Evolutionary conservation across 1,140 invertebrate species (phyloP), one percentile per base, ranked within the genome.

Genomic region (Babylonia areolata): DNA sequence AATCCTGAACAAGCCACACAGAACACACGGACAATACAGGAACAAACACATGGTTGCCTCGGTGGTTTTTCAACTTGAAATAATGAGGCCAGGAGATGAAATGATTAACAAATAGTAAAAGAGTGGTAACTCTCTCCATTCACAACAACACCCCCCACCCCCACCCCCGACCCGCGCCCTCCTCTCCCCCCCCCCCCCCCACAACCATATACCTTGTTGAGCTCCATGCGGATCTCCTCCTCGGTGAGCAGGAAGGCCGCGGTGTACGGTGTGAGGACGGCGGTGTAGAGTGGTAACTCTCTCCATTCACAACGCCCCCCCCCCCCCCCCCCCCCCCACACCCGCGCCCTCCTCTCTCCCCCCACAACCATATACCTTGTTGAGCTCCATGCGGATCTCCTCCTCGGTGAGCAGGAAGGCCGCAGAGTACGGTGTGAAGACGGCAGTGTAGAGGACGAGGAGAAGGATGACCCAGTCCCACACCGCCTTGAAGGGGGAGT

Each of bases 391-490:
- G 35, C 88, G 87, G n/a, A 90, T 92, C 80, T 93, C 92, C 64
- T 93, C 93, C 89, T 99, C 98, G 93, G 97, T 98, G 86, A 99
- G 96, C 90, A 99, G 96, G 95, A 99, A 99, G 88, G 98, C 98
- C 83, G 98, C 98, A 33, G 98, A 97, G 95, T 99, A 99, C 6
- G 99, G 99, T 87, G 99, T 99, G 95, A 99, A 99, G 94, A 99
- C 99, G 87, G 99, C 99, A 84, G 99, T 99, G 95, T 99, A 99
- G 95, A 99, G 97, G 87, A 99, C 99, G 84, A 99, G 96, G 86
- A 99, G 95, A 69, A 99, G 95, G 90, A 99, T 98, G 92, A 99
- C 96, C 98, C 98, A 99, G 95, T 99, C 98, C 98, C 98, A 99
- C 90, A 98, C 98, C 86, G 98, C 98, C 95, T 99, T 99, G 95